Base-by-base conservation (phyloP, 2,797 vertebrate species). In the Sylvia borin region DNA sequence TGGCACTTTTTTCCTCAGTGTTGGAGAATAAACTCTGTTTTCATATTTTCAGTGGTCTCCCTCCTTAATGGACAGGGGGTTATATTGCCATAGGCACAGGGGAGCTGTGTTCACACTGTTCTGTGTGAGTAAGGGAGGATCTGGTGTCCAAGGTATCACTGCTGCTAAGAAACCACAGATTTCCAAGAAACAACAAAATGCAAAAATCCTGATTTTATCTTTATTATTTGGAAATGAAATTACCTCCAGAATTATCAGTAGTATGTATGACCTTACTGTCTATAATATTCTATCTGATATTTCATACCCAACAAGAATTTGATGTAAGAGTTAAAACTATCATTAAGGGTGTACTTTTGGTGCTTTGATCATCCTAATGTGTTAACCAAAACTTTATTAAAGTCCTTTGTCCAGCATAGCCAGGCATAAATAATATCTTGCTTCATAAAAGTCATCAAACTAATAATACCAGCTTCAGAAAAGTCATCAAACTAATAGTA, bases 281-380 rank as follows among this genome's bases (percentile, higher is more conserved):
- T 73, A 40, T 88, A 89, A 81, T 92, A 86, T 94, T 95, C 89
- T 75, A 83, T 31, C 21, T 87, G 29, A 13, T 89, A 80, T 90
- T 93, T 97, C 85, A 95, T 94, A 96, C 86, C 64, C 36, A 81
- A 94, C 60, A 88, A 76, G 53, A 94, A 76, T 58, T 70, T 93
- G 62, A 72, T 42, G 16, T 68, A 82, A 94, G 60, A 87, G 31
- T 64, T 50, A 74, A 86, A 76, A 57, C 18, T 88, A 34, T 72
- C 43, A 64, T 84, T 51, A 81, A 48, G 25, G 51, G 14, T 10
- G 22, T 91, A 21, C 18, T 55, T 13, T 43, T 87, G 61, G 42
- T 50, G 65, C 19, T 80, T 89, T 84, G 13, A 6, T 47, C 45
- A 31, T 89, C 61, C 64, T 64, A 42, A 45, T 50, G 80, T 12